Base-by-base conservation (phyloP, 53 echinoderm and acorn worm species). In the Arbacia lixula region DNA sequence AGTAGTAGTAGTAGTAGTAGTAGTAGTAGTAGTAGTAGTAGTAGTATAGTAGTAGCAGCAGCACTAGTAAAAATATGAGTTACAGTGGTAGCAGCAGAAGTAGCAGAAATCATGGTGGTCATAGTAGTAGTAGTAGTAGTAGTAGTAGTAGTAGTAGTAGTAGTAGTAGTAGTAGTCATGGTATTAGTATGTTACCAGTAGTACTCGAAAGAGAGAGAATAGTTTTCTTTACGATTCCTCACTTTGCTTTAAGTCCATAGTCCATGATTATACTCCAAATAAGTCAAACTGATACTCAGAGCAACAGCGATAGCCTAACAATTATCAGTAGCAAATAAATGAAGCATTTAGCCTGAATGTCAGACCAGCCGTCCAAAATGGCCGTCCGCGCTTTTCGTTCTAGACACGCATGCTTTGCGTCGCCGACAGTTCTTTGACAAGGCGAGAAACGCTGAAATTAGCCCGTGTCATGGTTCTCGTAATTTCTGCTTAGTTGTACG, bases 321-420 rank as follows among this genome's bases (percentile, higher is more conserved):
- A n/a, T n/a, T n/a, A n/a, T n/a, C n/a, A n/a, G n/a, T n/a, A n/a
- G n/a, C n/a, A n/a, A n/a, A n/a, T n/a, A n/a, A n/a, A n/a, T n/a
- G n/a, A n/a, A n/a, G n/a, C n/a, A n/a, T n/a, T n/a, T n/a, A n/a
- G n/a, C n/a, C n/a, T n/a, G n/a, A n/a, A n/a, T n/a, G n/a, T n/a
- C n/a, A n/a, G n/a, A n/a, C n/a, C n/a, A n/a, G n/a, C n/a, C n/a
- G n/a, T n/a, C n/a, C n/a, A n/a, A n/a, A n/a, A n/a, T n/a, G n/a
- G n/a, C n/a, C n/a, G n/a, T n/a, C n/a, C n/a, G n/a, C n/a, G n/a
- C n/a, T n/a, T n/a, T n/a, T n/a, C n/a, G n/a, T n/a, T n/a, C n/a
- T n/a, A 36, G 74, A 74, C 53, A 74, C 74, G 74, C 74, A 53
- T 74, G 74, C 74, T 50, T 25, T 74, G 74, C 8, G 25, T 9